Base-by-base conservation (phyloP, 1,140 invertebrate species). In the Neodiprion pinetum region DNA sequence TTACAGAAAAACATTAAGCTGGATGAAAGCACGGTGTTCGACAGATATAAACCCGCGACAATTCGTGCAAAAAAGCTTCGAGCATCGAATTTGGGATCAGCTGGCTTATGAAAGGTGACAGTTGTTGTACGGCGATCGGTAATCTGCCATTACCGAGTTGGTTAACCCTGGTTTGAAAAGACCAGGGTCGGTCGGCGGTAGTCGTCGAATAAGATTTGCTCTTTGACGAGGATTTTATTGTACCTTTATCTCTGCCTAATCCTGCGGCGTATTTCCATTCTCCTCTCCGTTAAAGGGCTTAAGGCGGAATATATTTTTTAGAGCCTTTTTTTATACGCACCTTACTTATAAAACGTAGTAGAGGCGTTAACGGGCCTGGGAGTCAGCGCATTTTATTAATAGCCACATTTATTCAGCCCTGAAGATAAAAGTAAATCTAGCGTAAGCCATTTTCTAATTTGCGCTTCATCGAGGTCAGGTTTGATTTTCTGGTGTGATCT, bases 221-320 rank as follows among this genome's bases (percentile, higher is more conserved):
- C 53, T 61, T 61, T 61, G 53, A 61, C 53, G 53, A 61, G 53
- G 53, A 61, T 61, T 61, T 61, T 61, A 61, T 61, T 61, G 53
- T 61, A 14, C 53, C 53, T 61, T 61, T 61, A 61, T 61, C 53
- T 61, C 53, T 14, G 53, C 53, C 8, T 61, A 61, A 61, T 61
- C 53, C 53, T 61, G 53, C 53, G 53, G 53, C 53, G 53, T 61
- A 61, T 61, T 61, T 61, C n/a, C 53, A 61, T 61, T 17, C 53
- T 61, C 7, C 53, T 17, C 53, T 61, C 7, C 53, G 53, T 61
- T 14, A 61, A 61, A 61, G 53, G 53, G 53, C 53, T 61, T 61
- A 61, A 61, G 53, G 53, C n/a, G 11, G 53, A 61, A 61, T 61
- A 61, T 61, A 61, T 61, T 61, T 61, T 61, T 61, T 61, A 61